These are phyloP conservation scores for Adrianichthys oophorus DNA, from an alignment of 2,797 vertebrate species.

Conservation along the genomic window DNA sequence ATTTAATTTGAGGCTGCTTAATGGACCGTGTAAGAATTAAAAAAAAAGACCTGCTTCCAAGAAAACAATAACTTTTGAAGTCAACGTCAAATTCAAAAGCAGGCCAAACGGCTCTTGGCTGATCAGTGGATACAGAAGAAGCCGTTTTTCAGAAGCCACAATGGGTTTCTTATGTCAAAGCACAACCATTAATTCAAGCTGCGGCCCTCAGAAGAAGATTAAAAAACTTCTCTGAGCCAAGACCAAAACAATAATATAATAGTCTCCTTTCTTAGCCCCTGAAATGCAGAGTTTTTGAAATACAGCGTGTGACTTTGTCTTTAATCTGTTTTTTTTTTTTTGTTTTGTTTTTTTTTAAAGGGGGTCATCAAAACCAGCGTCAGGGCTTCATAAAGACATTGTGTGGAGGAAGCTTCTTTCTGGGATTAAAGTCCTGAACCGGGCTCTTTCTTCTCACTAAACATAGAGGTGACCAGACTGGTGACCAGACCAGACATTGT, in stretches of 20 bases:
- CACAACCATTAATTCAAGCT: conserved; percentile 67
- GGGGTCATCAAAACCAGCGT: conserved; percentile 11
- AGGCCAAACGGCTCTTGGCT: conserved; percentile 41
- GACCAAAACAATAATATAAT: conserved; percentile 25
- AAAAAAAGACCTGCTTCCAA: neutral
- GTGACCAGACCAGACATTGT: conserved; percentile 14
- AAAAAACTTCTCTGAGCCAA: conserved; percentile 44
- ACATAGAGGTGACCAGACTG: conserved; percentile 14
- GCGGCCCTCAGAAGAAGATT: conserved; percentile 55
- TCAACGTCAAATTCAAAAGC: conserved; percentile 33
- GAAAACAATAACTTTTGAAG: conserved; percentile 20
- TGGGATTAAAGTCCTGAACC: conserved; percentile 38
- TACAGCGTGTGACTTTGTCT: conserved; percentile 58
- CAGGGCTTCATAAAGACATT: conserved; percentile 36
- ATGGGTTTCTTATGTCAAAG: conserved; percentile 56
- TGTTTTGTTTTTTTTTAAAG: conserved; percentile 34
- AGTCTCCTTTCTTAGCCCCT: conserved; percentile 38
- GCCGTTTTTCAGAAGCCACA: conserved; percentile 52
- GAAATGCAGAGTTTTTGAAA: conserved; percentile 63
- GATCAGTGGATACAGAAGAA: conserved; percentile 61
- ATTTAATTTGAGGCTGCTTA: too few species aligned
- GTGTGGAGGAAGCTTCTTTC: conserved; percentile 44
- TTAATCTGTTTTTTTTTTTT: conserved; percentile 60
- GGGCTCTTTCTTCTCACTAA: conserved; percentile 34
- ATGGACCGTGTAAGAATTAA: neutral